Evolutionary conservation across 2,797 vertebrate species (phyloP).

Genomic region (Scolopax bukidnonensis): DNA sequence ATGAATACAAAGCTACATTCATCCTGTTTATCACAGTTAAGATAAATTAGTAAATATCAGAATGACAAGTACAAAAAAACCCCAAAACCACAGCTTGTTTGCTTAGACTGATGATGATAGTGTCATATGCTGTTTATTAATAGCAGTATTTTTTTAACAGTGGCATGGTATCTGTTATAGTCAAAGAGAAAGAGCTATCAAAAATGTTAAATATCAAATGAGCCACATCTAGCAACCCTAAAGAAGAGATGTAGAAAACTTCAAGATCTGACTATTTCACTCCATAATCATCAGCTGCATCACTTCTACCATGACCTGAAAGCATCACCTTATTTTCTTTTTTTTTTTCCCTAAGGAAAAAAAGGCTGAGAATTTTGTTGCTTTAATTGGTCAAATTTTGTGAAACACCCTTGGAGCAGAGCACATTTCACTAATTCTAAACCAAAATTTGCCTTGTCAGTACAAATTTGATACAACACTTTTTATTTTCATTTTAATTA

Average conservation of each 20-base stretch:
- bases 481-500: not conserved
- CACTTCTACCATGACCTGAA: not conserved
- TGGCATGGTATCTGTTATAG: not conserved
- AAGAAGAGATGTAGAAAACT: not conserved
- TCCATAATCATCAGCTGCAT: not conserved
- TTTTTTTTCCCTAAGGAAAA: not conserved
- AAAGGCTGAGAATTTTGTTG: not conserved
- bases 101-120: not conserved
- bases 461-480: not conserved
- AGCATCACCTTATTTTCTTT: not conserved
- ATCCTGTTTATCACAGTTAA: not conserved
- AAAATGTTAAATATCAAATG: not conserved
- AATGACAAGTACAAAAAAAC: not conserved
- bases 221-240: not conserved
- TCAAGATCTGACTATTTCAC: not conserved
- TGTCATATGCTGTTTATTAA: conserved; percentile 4
- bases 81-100: not conserved
- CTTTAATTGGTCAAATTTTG: not conserved
- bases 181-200: not conserved
- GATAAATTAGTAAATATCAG: not conserved
- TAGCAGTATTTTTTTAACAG: not conserved
- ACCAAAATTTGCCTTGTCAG: not conserved
- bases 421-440: not conserved
- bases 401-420: not conserved
- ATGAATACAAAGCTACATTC: not conserved